phyloP scores from a whole-genome alignment of 2,888 invertebrate species.

The Odontocolon sp. region DNA sequence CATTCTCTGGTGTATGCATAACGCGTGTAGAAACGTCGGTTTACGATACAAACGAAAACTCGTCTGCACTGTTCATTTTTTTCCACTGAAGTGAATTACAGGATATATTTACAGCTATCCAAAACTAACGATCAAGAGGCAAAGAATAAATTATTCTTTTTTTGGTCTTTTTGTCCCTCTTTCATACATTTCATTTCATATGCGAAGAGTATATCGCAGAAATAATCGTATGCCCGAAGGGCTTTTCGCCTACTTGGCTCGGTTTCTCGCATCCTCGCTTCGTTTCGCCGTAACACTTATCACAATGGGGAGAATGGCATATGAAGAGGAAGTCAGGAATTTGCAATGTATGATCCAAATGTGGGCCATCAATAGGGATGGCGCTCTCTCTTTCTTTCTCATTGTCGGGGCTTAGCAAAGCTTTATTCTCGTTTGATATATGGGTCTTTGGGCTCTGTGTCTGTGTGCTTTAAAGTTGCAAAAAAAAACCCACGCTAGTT shows the following conservation, averaged over 20 bases:
- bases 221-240: constrained; percentile 39
- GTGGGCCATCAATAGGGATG: constrained; percentile 44
- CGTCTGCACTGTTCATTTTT: constrained; percentile 11
- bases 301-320: constrained; percentile 54
- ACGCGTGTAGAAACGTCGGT: constrained; percentile 3
- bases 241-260: constrained; percentile 61
- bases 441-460: constrained; percentile 34
- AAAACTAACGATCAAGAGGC: no score
- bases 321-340: constrained; percentile 33
- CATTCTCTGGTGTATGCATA: constrained; percentile 27
- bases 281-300: constrained; percentile 61
- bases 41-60: constrained; percentile 34
- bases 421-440: constrained; percentile 21
- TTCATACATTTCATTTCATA: no score
- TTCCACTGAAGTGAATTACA: no score
- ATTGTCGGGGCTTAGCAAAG: constrained; percentile 51
- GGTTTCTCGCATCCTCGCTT: constrained; percentile 41
- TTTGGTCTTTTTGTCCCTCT: neutral
- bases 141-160: no score
- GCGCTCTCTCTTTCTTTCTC: no score
- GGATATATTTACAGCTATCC: no score
- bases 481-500: constrained; percentile 44
- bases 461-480: constrained; percentile 3
- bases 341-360: constrained; percentile 58
- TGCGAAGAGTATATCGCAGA: constrained; percentile 26